Base-by-base conservation (phyloP, 2,113 vertebrate genomes). In the Bubo bubo region DNA sequence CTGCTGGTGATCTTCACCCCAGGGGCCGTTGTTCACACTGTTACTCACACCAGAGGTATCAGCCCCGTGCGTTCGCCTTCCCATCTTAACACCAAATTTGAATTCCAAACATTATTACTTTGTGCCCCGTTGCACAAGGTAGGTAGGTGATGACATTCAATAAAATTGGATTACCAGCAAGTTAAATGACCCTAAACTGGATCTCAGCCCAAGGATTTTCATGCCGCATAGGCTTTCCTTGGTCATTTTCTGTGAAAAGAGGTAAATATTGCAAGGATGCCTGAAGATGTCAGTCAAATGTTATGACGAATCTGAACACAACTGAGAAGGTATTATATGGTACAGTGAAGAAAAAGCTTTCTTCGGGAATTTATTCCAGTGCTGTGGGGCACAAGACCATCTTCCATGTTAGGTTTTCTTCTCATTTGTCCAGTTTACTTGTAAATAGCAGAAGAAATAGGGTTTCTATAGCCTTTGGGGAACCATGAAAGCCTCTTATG, bases 81-180 rank as follows among this genome's bases (percentile, higher is more conserved):
- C 53, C 63, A 28, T 50, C 79, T 49, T 55, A 84, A 90, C 68
- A 71, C 76, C 77, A 64, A 27, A 75, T 91, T 8, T 30, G 41
- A 86, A 96, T 96, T 96, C 97, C 96, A 95, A 88, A 50, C 37
- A 0, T 89, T 68, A 66, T 86, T 82, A 41, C 86, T 88, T 24
- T 5, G 59, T 72, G 68, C 63, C 55, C 50, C 1, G 0, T 34
- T 0, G 4, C 79, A 68, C 83, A 23, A 56, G 66, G 80, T 89
- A 83, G 73, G 17, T 12, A 49, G 68, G 90, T 83, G 95, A 95
- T 86, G 95, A 52, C 96, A 91, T 84, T 52, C 77, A 50, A n/a
- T 73, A 27, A 91, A 93, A 93, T 47, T 2, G 8, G 96, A 96
- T 97, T 96, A 92, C 71, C 27, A 24, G 71, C 67, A 70, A 53